A percentile compares a stretch with the other conserved stretches of the same genome.
These are phyloP conservation scores for Anthrax anthrax DNA, from an alignment of 2,888 invertebrate species.

Conservation along the genomic window DNA sequence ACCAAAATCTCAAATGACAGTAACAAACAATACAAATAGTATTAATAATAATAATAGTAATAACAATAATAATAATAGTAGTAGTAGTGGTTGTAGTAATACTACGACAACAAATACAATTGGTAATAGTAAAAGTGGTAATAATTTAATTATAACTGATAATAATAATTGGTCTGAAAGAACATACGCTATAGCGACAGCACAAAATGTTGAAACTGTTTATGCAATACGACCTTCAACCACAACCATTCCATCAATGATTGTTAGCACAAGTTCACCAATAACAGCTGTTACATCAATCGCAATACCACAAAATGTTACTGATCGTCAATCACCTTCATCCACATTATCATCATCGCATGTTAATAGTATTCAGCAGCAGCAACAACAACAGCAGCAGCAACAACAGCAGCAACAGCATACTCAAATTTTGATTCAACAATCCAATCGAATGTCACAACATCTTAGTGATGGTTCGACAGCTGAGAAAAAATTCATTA, in stretches of 20 bases:
- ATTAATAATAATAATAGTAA: slow-evolving; percentile 1
- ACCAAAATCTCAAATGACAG: slow-evolving; percentile 2
- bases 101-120: background rate
- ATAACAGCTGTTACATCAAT: slow-evolving; percentile 5
- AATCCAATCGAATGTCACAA: slow-evolving; percentile 7
- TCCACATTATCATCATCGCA: background rate
- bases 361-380: too few relatives aligned
- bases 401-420: slow-evolving; percentile 18
- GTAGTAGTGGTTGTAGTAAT: background rate
- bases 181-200: slow-evolving; percentile 2
- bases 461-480: slow-evolving; percentile 18
- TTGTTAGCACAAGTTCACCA: slow-evolving; percentile 16
- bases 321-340: background rate
- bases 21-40: slow-evolving; percentile 3
- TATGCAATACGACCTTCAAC: slow-evolving; percentile 15
- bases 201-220: slow-evolving; percentile 14
- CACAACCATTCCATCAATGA: slow-evolving; percentile 14
- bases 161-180: slow-evolving; percentile 5
- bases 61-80: slow-evolving; percentile 29
- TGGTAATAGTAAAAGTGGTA: slow-evolving; percentile 5
- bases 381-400: slow-evolving; percentile 13
- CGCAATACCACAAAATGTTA: background rate
- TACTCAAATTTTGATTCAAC: slow-evolving; percentile 16
- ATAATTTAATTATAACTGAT: slow-evolving; percentile 3
- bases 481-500: slow-evolving; percentile 22